Conservation (phyloP, 2,888 invertebrate species). For the Plemyria rubiginata region DNA sequence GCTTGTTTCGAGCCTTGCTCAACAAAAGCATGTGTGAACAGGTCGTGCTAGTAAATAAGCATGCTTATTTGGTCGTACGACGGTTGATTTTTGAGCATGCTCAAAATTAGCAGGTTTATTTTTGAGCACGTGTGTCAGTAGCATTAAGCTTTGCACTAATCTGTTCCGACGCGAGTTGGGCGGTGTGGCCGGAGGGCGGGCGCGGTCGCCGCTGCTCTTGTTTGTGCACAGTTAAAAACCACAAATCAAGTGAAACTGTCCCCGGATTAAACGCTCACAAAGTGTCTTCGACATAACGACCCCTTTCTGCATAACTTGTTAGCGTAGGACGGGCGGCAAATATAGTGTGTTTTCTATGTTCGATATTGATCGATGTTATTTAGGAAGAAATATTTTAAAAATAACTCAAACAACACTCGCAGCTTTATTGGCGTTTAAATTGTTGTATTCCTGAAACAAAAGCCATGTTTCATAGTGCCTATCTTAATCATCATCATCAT, state of each 20-base stretch:
- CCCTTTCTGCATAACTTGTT: slow-evolving; percentile 30
- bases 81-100: no score
- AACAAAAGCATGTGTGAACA: no score
- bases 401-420: slow-evolving; percentile 5
- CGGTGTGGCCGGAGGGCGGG: slow-evolving; percentile 11
- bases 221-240: slow-evolving; percentile 58
- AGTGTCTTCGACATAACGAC: slow-evolving; percentile 49
- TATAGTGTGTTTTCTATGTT: slow-evolving; percentile 5
- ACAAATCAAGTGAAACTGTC: slow-evolving; percentile 62
- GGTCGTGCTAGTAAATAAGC: no score
- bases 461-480: no score
- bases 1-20: no score
- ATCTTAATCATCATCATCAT: no score
- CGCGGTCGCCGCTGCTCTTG: slow-evolving; percentile 43
- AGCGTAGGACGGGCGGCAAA: slow-evolving; percentile 6
- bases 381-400: slow-evolving; percentile 9
- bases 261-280: slow-evolving; percentile 52
- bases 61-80: no score
- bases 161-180: slow-evolving; percentile 16
- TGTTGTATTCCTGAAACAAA: background rate
- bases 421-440: background rate
- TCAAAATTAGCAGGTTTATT: no score
- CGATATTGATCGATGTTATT: slow-evolving; percentile 2
- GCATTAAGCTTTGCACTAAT: slow-evolving; percentile 20
- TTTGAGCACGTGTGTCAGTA: no score